A percentile compares a stretch with the other conserved stretches of the same genome.
phyloP scores from a whole-genome alignment of 2,888 invertebrate genomes.

The Balanococcus diminutus region DNA sequence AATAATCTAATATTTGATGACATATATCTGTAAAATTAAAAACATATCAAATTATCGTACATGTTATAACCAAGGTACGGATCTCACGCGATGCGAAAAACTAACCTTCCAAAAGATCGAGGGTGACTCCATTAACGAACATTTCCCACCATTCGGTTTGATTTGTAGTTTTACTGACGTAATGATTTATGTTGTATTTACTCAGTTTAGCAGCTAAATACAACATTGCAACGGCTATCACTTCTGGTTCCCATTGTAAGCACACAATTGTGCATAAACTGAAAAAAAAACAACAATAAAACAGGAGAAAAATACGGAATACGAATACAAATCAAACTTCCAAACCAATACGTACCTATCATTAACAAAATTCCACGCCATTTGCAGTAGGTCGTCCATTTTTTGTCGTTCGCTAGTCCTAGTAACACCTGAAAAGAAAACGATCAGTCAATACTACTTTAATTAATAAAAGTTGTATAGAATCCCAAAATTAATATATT shows the following conservation, averaged over 20 bases:
- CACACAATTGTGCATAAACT: constrained; percentile 94
- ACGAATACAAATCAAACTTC: not conserved
- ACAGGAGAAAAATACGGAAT: no score
- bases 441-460: not conserved
- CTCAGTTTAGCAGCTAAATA: constrained; percentile 95
- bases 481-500: not conserved
- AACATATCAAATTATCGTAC: not conserved
- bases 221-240: constrained; percentile 95
- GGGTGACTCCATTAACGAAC: constrained; percentile 93
- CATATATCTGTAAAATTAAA: constrained; percentile 77
- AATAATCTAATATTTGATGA: constrained; percentile 91
- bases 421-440: constrained; percentile 56
- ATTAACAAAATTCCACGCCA: constrained; percentile 99
- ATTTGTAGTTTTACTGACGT: constrained; percentile 79
- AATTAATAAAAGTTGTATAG: not conserved
- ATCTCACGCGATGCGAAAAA: no score
- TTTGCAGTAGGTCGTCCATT: constrained; percentile 95
- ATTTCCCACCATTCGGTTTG: constrained; percentile 97
- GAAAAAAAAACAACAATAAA: no score
- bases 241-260: constrained; percentile 98
- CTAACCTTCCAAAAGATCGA: constrained; percentile 84
- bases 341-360: constrained; percentile 74
- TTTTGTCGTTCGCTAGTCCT: constrained; percentile 89
- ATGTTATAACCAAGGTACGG: no score
- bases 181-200: constrained; percentile 93